Conservation (phyloP, 2,113 vertebrate species). For the Charina bottae region DNA sequence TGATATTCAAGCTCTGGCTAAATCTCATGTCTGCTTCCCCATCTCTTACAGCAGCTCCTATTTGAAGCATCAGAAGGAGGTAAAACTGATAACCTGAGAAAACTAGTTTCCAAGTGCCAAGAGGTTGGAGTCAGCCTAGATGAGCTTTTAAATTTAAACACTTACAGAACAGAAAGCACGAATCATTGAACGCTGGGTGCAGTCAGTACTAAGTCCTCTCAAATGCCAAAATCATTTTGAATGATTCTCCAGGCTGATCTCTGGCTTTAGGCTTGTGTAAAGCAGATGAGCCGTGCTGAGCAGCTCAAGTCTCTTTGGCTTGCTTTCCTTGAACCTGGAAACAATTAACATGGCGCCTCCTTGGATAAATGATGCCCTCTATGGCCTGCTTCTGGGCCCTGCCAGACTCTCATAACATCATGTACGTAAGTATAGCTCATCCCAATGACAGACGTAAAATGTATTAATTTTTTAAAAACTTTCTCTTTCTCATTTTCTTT, state of each 20-base stretch:
- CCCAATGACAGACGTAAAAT: slow-evolving; percentile 82
- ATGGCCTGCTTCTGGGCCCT: slow-evolving; percentile 83
- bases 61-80: slow-evolving; percentile 94
- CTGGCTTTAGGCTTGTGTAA: slow-evolving; percentile 77
- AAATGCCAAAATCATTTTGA: slow-evolving; percentile 84
- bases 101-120: slow-evolving; percentile 92
- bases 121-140: slow-evolving; percentile 95
- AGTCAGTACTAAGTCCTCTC: slow-evolving; percentile 78
- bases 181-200: slow-evolving; percentile 81
- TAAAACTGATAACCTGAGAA: slow-evolving; percentile 91
- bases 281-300: slow-evolving; percentile 79
- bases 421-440: slow-evolving; percentile 98
- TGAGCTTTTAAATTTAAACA: slow-evolving; percentile 91
- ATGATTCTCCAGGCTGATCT: slow-evolving; percentile 81
- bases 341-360: slow-evolving; percentile 73
- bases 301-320: slow-evolving; percentile 75
- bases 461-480: slow-evolving; percentile 72
- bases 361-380: slow-evolving; percentile 85
- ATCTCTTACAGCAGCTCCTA: slow-evolving; percentile 91
- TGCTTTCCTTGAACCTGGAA: slow-evolving; percentile 77
- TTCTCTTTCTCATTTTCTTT: slow-evolving; percentile 76
- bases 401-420: slow-evolving; percentile 86
- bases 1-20: slow-evolving; percentile 76
- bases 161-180: slow-evolving; percentile 85
- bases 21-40: slow-evolving; percentile 85